Base-by-base conservation (phyloP, 2,888 invertebrate species). In the Heliconius erato region DNA sequence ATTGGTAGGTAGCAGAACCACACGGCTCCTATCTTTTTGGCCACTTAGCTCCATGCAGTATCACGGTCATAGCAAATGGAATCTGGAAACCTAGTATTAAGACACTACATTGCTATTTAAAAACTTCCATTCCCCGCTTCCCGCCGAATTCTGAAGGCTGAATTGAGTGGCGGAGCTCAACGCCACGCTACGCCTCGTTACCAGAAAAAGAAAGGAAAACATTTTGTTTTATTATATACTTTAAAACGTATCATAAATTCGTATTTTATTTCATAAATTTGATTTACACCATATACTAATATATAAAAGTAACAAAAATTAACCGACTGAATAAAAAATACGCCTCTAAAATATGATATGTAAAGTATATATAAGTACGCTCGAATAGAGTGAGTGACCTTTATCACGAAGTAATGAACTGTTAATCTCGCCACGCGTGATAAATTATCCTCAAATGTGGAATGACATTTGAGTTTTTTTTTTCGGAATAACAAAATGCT, bases 381-480 rank as follows among this genome's bases (percentile, higher is more conserved):
- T 28, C 35, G 16, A 26, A 7, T 59, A 28, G 59, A 49, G 44
- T 65, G 32, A 44, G 23, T 76, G 80, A 79, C 80, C 74, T 80
- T 80, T 80, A 49, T 67, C 63, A 44, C 63, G 35, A 59, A 63
- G 63, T 77, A 81, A 77, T 71, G 71, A 81, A 49, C 68, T 59
- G 68, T 54, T 59, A 69, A 81, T 59, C 69, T 68, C 40, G 77
- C 81, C 59, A 81, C 80, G 32, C 77, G 44, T 69, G 54, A 77
- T 77, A 77, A 68, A 77, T 71, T 81, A 59, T 40, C 68, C 67
- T 77, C 59, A 80, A 65, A 59, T 68, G 35, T 40, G 28, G n/a
- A 68, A 76, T 77, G 67, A 77, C 59, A 77, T 83, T 63, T 35
- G 35, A 63, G 63, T 76, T 76, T 59, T 63, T 76, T 49, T 54